Evolutionary conservation across 2,113 vertebrate species (phyloP), one percentile per base, ranked within the genome.

Genomic region (Dendrocopos noguchii): DNA sequence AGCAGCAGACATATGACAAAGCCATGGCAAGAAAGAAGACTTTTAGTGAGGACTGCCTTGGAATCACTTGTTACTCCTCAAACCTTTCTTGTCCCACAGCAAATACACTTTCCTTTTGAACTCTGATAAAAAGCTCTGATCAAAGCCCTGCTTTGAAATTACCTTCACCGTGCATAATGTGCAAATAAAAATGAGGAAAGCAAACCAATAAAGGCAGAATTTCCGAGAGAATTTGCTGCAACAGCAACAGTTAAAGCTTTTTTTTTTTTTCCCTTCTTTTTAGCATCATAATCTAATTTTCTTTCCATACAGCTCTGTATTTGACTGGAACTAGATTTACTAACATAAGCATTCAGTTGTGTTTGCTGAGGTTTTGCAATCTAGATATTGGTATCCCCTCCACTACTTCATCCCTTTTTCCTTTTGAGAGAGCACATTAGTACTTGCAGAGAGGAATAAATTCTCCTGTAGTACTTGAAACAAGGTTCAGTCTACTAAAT

Each of bases 341-440:
- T 17, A 74, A 34, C 7, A 27, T 10, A 63, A 81, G 73, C 1
- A 50, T 12, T 44, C 31, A 47, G 33, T 4, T 29, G 4, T n/a
- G 46, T 31, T 75, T 74, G 50, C 55, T 36, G 36, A 64, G 18
- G 85, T 68, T 60, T 29, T 44, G 7, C 13, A 65, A 4, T 6
- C 12, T 33, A 31, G 2, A 3, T 53, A 87, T 0, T 21, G 11
- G 7, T 15, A 46, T 19, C 13, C 47, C 13, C 16, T 4, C 2
- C 11, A 59, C 60, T 3, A 3, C 14, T 10, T 56, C 2, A 71
- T 8, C 1, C 10, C 8, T 56, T 47, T 31, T 84, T 29, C 10
- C 12, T 57, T 68, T 57, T 36, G 10, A 21, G 65, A 77, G 64
- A 3, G 3, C 7, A 44, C 6, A 77, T 2, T 12, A 5, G 55